Percentiles rank a stretch among this genome's conserved stretches.
Conservation (phyloP, 2,797 vertebrate species). For the Peromyscus aztecus region DNA sequence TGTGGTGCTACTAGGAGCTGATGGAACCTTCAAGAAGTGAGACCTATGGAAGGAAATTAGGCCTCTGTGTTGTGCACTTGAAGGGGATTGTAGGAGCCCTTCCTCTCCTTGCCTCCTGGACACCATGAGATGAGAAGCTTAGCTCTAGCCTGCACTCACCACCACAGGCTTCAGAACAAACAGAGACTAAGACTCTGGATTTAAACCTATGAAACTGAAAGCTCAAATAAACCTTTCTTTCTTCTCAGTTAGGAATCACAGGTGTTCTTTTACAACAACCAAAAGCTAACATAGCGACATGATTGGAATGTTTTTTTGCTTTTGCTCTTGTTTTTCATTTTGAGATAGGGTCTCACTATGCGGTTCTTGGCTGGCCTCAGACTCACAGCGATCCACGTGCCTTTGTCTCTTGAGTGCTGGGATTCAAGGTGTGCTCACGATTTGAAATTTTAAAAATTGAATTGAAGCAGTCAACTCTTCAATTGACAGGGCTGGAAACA, state of each 20-base stretch:
- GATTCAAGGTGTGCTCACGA: neutral
- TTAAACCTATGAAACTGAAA: neutral
- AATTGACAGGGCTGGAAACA: neutral
- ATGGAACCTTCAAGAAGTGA: neutral
- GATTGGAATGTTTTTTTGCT: neutral
- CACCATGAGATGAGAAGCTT: neutral
- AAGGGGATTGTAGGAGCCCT: neutral
- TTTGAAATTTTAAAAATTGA: neutral
- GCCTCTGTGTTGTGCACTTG: too few species aligned
- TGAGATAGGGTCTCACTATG: neutral
- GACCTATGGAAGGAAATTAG: neutral
- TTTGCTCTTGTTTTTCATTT: neutral
- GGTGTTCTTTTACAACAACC: neutral
- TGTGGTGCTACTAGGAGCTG: neutral
- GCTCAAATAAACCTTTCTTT: neutral
- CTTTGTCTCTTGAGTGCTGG: neutral
- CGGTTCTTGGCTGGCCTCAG: neutral
- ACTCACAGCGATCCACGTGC: neutral
- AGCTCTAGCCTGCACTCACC: neutral
- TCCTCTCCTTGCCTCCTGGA: too few species aligned
- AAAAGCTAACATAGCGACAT: neutral
- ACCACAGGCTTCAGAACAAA: neutral
- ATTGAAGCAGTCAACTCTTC: neutral
- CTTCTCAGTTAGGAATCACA: neutral
- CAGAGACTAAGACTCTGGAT: neutral